Evolutionary conservation across 2,113 vertebrate species (phyloP), one percentile per base, ranked within the genome.

Genomic region (Trematocara variabile): DNA sequence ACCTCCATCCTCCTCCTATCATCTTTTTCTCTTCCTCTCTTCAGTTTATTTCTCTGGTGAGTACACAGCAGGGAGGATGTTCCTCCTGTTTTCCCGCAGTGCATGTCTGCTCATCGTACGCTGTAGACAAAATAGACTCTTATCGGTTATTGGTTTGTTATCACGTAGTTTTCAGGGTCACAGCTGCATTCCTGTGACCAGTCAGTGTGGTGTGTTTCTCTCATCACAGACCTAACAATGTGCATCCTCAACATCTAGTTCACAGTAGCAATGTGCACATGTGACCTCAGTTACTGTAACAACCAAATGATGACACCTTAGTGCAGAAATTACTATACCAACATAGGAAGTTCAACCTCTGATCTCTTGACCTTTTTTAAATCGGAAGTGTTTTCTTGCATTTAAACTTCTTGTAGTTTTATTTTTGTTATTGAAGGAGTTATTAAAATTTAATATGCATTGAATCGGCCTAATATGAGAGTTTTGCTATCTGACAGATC

Each of bases 41-140:
- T 89, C 98, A 99, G 99, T 99, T 99, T 97, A 97, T 99, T 97
- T 98, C 96, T 95, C 94, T 97, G 98, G 99, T 99, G 96, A 99
- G 99, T 99, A 97, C 92, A 84, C 82, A 80, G 92, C 92, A 81
- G 83, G 44, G 53, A 44, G 65, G 82, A 14, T 30, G 53, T 82
- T 39, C 77, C 81, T 79, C 60, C 16, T 44, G 55, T 80, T 65
- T 20, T 73, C 86, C 80, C 83, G 28, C 89, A 77, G 80, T 86
- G 92, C 92, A 89, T 87, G 83, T 85, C 78, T 68, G 58, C 80
- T 82, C 83, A 65, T 88, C 5, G 41, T 88, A 80, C 28, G 77
- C 87, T 81, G 73, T 92, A 93, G 92, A 53, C 70, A 34, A 12
- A 75, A 58, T 93, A 92, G 92, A 75, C 82, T 85, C 88, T 92